phyloP scores from a whole-genome alignment of 2,888 invertebrate species.

The Amphimallon solstitiale region DNA sequence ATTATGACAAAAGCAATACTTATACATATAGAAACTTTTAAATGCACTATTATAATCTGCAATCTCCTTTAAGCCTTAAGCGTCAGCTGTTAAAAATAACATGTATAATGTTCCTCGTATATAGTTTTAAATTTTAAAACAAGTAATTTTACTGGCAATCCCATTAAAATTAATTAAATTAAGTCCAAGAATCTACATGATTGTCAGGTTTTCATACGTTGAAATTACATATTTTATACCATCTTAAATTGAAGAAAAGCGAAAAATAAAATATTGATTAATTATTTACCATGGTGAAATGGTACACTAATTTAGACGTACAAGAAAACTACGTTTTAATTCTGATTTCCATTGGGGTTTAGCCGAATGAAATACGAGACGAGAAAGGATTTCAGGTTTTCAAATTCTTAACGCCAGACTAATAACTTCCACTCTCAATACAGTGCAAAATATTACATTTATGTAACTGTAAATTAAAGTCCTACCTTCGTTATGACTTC shows the following conservation, averaged over 20 bases:
- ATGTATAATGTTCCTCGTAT: too few species aligned
- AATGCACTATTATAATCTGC: too few species aligned
- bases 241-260: constrained; percentile 1
- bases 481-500: background rate
- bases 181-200: too few species aligned
- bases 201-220: too few species aligned
- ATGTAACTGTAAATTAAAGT: constrained; percentile 10
- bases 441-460: constrained; percentile 13
- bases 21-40: too few species aligned
- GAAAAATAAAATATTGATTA: constrained; percentile 9
- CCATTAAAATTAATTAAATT: too few species aligned
- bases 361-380: constrained; percentile 61
- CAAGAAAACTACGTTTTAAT: constrained; percentile 63
- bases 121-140: too few species aligned
- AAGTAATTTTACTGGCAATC: too few species aligned
- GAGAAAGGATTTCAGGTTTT: constrained; percentile 63
- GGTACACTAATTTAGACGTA: constrained; percentile 45
- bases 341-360: constrained; percentile 64
- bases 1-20: too few species aligned
- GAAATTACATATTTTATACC: too few species aligned
- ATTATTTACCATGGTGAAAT: constrained; percentile 41
- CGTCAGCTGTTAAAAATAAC: too few species aligned
- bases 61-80: too few species aligned
- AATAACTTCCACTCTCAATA: constrained; percentile 6
- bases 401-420: constrained; percentile 44